Evolutionary conservation across 2,797 vertebrate genomes (phyloP).

Genomic region (Neopelma chrysocephalum): DNA sequence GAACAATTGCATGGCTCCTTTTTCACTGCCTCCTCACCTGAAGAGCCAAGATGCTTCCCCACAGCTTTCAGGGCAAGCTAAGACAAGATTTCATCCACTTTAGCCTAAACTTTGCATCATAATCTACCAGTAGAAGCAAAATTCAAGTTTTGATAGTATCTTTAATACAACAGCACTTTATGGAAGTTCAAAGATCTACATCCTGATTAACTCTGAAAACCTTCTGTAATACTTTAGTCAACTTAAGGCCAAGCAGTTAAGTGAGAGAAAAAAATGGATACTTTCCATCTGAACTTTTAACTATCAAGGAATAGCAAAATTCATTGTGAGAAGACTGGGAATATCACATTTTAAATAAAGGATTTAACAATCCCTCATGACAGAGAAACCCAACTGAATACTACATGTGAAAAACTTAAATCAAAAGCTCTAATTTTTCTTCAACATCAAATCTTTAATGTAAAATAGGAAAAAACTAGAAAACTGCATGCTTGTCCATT

Average conservation of each 20-base stretch:
- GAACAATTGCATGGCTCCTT: not conserved
- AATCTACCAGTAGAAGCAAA: not conserved
- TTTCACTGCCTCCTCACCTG: not conserved
- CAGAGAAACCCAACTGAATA: not conserved
- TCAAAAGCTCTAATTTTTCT: not conserved
- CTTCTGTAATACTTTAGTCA: not conserved
- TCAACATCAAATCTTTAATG: not conserved
- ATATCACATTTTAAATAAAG: not conserved
- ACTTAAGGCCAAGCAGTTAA: not conserved
- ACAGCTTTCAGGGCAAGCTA: not conserved
- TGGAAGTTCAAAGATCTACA: not conserved
- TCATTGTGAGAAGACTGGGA: not conserved
- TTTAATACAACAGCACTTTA: not conserved
- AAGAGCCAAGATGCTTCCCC: not conserved
- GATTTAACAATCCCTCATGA: not conserved
- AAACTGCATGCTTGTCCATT: not conserved
- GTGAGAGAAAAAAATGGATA: rapidly evolving
- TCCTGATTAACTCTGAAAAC: not conserved
- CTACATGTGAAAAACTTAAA: not conserved
- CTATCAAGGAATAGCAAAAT: not conserved
- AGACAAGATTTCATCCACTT: not conserved
- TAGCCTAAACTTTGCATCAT: not conserved
- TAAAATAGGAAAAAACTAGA: not conserved
- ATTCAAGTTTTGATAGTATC: not conserved
- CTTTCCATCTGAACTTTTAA: not conserved